Conservation (phyloP, 2,797 vertebrate genomes). For the Sylvilagus floridanus region DNA sequence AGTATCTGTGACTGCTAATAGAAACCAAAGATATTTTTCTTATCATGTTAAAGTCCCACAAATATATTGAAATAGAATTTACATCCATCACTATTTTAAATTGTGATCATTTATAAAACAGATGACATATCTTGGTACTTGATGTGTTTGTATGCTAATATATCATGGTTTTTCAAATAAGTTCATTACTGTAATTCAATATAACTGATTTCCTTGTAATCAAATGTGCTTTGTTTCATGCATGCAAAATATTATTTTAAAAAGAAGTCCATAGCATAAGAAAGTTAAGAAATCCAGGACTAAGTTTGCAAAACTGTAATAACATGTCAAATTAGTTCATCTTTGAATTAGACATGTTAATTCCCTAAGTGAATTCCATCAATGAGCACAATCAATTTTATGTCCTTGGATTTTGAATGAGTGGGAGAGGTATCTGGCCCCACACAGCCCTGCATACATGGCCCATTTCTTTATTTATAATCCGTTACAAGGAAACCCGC, state of each 20-base stretch:
- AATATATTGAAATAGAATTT: conserved; percentile 5
- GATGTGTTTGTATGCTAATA: not conserved
- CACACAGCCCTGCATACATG: not conserved
- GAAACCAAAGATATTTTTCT: conserved; percentile 33
- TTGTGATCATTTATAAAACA: not conserved
- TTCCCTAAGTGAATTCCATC: not conserved
- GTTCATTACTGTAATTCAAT: not conserved
- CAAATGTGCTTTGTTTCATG: not conserved
- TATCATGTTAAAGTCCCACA: not conserved
- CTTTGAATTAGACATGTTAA: conserved; percentile 27
- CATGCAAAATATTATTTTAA: conserved; percentile 5
- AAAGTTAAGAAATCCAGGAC: conserved; percentile 4
- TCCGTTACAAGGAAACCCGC: not conserved
- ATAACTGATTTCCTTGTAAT: conserved; percentile 18
- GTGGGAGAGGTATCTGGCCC: not conserved
- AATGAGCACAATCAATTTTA: not conserved
- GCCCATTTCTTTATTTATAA: not conserved
- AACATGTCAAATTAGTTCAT: conserved; percentile 50
- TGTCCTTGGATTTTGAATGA: not conserved
- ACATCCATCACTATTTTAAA: conserved; percentile 25
- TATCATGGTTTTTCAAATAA: not conserved
- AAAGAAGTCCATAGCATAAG: not conserved
- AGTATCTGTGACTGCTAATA: not conserved
- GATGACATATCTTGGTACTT: not conserved
- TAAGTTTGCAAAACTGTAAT: not conserved